These are phyloP conservation scores for Zootoca vivipara DNA, from an alignment of 2,113 vertebrate genomes.

Conservation along the genomic window DNA sequence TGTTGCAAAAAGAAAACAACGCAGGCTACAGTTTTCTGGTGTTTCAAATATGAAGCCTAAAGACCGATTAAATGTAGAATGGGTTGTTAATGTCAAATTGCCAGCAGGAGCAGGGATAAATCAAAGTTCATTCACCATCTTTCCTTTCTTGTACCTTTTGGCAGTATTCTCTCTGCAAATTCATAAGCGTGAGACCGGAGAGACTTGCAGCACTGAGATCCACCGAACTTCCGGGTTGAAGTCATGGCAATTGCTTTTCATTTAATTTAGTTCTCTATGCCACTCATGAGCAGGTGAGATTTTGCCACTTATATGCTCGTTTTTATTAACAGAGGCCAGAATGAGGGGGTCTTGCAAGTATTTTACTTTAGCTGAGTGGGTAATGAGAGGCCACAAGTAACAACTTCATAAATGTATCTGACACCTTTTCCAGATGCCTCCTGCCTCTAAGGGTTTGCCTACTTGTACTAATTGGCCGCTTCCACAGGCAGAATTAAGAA, in stretches of 20 bases:
- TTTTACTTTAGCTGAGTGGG: neutral
- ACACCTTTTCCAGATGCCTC: neutral
- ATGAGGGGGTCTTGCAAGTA: neutral
- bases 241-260: slow-evolving; percentile 1
- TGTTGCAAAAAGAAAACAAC: slow-evolving; percentile 31
- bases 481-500: neutral
- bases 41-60: slow-evolving; percentile 50
- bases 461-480: neutral
- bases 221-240: neutral
- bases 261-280: slow-evolving; percentile 35
- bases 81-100: slow-evolving; percentile 33
- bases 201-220: slow-evolving; percentile 7
- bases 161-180: slow-evolving; percentile 30
- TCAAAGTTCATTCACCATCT: slow-evolving; percentile 25
- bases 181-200: slow-evolving; percentile 39
- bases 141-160: slow-evolving; percentile 33
- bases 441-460: neutral
- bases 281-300: slow-evolving; percentile 18
- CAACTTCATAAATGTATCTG: neutral
- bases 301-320: slow-evolving; percentile 1
- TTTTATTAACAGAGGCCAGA: neutral
- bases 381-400: neutral
- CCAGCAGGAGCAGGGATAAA: slow-evolving; percentile 40
- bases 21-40: slow-evolving; percentile 44
- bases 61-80: slow-evolving; percentile 48